Evolutionary conservation across 2,797 vertebrate species (phyloP).

Genomic region (Acanthurus tractus): DNA sequence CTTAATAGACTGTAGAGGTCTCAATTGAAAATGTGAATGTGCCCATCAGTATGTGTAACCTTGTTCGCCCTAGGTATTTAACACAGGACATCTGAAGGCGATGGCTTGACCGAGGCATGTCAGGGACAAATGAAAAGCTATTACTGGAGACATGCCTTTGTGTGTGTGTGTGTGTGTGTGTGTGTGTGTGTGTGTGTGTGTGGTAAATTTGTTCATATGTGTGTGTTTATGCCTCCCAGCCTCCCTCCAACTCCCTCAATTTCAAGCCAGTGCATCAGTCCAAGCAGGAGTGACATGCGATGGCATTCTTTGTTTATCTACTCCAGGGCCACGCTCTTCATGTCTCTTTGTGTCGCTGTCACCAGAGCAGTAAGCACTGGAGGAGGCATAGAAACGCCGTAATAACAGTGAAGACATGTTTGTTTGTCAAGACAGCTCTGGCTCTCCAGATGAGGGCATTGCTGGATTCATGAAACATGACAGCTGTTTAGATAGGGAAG

Average conservation of each 20-base stretch:
- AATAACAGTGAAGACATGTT: conserved; percentile 64
- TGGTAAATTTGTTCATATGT: conserved; percentile 3
- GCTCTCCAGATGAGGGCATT: conserved; percentile 58
- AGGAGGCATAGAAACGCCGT: conserved; percentile 57
- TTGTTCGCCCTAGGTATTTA: conserved; percentile 72
- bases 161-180: conserved; percentile 32
- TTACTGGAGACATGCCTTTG: conserved; percentile 67
- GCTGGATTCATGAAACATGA: conserved; percentile 74
- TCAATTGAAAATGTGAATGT: conserved; percentile 75
- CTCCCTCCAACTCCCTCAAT: conserved; percentile 59
- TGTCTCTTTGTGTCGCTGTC: conserved; percentile 81
- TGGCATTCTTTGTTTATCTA: conserved; percentile 79
- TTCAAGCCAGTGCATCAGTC: conserved; percentile 70
- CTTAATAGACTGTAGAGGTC: conserved; percentile 76
- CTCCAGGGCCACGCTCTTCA: conserved; percentile 70
- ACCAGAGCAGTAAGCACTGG: conserved; percentile 59
- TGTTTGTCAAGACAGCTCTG: conserved; percentile 68
- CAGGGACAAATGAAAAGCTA: conserved; percentile 78
- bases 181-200: conserved; percentile 29
- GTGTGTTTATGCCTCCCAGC: conserved; percentile 49
- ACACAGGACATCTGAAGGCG: conserved; percentile 72
- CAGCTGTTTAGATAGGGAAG: conserved; percentile 69
- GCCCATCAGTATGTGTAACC: conserved; percentile 75
- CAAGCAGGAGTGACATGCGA: conserved; percentile 74
- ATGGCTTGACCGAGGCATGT: conserved; percentile 71